Evolutionary conservation across 2,888 invertebrate species (phyloP).

Genomic region (Patella pellucida): DNA sequence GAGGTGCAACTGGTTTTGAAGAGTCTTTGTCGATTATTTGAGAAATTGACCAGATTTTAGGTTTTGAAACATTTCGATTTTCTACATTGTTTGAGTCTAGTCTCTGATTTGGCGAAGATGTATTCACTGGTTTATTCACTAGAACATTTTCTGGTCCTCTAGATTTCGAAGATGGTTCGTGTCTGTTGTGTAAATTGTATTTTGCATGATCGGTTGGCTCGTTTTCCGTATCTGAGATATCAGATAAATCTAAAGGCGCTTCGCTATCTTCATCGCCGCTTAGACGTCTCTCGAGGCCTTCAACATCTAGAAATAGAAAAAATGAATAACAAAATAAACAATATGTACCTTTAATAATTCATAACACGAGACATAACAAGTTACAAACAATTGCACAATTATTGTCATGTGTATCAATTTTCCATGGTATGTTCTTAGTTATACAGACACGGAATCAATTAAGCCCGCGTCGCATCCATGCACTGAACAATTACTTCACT

Average conservation of each 20-base stretch:
- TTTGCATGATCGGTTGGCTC: neutral
- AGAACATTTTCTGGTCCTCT: neutral
- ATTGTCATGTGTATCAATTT: too few species aligned
- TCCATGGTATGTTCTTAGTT: too few species aligned
- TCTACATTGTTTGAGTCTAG: too few species aligned
- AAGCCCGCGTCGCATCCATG: too few species aligned
- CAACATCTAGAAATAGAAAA: neutral
- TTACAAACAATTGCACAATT: too few species aligned
- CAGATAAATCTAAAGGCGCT: neutral
- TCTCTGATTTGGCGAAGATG: neutral
- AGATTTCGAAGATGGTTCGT: neutral
- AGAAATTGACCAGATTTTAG: conserved; percentile 49
- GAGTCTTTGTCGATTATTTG: conserved; percentile 32
- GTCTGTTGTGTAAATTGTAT: neutral
- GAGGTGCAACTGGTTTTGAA: conserved; percentile 1
- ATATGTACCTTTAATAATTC: too few species aligned
- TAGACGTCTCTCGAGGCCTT: neutral
- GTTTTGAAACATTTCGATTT: conserved; percentile 27
- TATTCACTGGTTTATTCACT: conserved; percentile 10
- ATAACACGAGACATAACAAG: too few species aligned
- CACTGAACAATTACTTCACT: too few species aligned
- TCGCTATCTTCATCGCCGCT: conserved; percentile 4
- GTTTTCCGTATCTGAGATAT: neutral
- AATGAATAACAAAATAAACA: neutral
- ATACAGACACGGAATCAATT: too few species aligned